Percentiles rank a stretch among this genome's conserved stretches.
These are phyloP conservation scores for Cheilosia variabilis DNA, from an alignment of 2,888 invertebrate species.

Conservation along the genomic window DNA sequence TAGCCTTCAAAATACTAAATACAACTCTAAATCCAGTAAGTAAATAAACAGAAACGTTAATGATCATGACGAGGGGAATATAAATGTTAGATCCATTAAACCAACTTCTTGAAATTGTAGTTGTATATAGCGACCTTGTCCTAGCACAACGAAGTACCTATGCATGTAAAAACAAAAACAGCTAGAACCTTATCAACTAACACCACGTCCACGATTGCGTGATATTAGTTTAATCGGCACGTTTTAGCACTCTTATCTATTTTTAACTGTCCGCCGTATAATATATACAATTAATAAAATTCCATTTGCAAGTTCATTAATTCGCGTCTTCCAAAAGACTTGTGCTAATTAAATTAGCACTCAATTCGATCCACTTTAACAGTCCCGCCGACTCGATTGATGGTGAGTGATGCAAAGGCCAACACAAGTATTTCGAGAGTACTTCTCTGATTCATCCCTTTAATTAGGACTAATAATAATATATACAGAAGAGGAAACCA, in stretches of 20 bases:
- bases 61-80: no score
- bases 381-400: conserved; percentile 15
- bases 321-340: conserved; percentile 6
- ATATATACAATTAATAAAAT: neutral
- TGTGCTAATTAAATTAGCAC: conserved; percentile 50
- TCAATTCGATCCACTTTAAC: conserved; percentile 22
- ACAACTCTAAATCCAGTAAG: no score
- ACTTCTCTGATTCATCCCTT: conserved; percentile 1
- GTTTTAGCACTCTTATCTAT: conserved; percentile 2
- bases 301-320: conserved; percentile 23
- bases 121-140: neutral
- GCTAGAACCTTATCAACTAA: neutral
- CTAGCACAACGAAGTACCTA: neutral
- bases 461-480: conserved; percentile 36
- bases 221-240: conserved; percentile 29
- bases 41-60: no score
- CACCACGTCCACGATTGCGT: conserved; percentile 1
- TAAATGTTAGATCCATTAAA: no score
- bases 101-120: no score
- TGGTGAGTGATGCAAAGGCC: neutral
- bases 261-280: neutral
- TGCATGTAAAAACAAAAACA: neutral
- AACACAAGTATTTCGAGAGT: neutral
- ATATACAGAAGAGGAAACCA: neutral
- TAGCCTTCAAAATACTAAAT: no score